Evolutionary conservation across 2,113 vertebrate genomes (phyloP), one percentile per base, ranked within the genome.

Genomic region (Coturnix japonica): DNA sequence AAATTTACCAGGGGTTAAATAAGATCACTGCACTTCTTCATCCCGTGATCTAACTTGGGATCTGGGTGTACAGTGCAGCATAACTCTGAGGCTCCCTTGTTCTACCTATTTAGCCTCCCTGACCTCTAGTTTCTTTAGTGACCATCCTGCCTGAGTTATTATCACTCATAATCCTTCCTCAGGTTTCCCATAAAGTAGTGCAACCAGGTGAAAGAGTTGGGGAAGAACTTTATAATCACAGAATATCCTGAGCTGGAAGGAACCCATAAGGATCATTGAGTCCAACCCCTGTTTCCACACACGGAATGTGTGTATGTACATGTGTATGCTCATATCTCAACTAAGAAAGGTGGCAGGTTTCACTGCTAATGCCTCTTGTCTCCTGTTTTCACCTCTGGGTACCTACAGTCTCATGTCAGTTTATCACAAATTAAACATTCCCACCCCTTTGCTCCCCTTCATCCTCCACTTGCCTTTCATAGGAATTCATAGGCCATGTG

Each of bases 391-490:
- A 59, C 76, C 69, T 33, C 76, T 82, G 83, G 44, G 63, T 26
- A 73, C 28, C 72, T 56, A 15, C 49, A 31, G 12, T 7, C 56
- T 49, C 80, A 53, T 65, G 63, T 26, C 63, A 72, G 67, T 91
- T 91, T 90, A 66, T 93, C 86, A 59, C 49, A 79, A 89, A 75
- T 85, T 88, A 87, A 84, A 66, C 12, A 81, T 79, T 74, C 54
- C 85, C 5, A 0, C 43, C 60, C 66, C 46, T 37, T 37, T n/a
- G 60, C 49, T 81, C 35, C 39, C 60, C 85, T 84, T 70, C 56
- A 73, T 43, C 79, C 66, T 74, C 63, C 82, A 17, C 76, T 81
- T 87, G 61, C 73, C 81, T 93, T 83, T 76, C 77, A 83, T 61
- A 91, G 46, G 81, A 64, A 80, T 25, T 33, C 64, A 33, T 8